Evolutionary conservation across 2,888 invertebrate species (phyloP).

Genomic region (Alloplasta piceator): DNA sequence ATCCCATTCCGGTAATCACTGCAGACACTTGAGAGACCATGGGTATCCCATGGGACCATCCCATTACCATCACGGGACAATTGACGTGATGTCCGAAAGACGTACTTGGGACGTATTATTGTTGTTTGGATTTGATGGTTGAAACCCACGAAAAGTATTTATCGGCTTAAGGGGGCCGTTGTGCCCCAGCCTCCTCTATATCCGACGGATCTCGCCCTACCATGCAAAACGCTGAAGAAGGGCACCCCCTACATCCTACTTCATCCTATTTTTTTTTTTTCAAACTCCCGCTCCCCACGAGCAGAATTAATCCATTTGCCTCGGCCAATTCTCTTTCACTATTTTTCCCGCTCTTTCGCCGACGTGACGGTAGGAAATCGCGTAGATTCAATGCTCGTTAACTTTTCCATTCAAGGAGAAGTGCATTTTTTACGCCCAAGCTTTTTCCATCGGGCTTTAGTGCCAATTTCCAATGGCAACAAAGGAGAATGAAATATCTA

Average conservation of each 20-base stretch:
- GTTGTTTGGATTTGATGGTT: too few relatives aligned
- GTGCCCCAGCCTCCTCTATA: too few relatives aligned
- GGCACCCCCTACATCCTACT: background rate
- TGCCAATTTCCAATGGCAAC: background rate
- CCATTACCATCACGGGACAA: too few relatives aligned
- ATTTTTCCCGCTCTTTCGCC: background rate
- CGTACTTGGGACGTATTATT: too few relatives aligned
- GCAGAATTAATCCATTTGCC: slow-evolving; percentile 35
- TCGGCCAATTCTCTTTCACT: background rate
- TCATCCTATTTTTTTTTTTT: slow-evolving; percentile 26
- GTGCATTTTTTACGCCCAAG: background rate
- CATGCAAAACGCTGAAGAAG: too few relatives aligned
- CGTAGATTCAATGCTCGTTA: slow-evolving; percentile 11
- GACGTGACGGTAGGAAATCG: slow-evolving; percentile 24
- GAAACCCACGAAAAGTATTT: too few relatives aligned
- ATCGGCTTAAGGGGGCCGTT: too few relatives aligned
- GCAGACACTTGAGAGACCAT: too few relatives aligned
- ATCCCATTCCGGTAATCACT: too few relatives aligned
- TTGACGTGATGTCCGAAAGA: too few relatives aligned
- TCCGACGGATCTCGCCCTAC: too few relatives aligned
- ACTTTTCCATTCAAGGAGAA: slow-evolving; percentile 3
- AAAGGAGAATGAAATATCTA: background rate
- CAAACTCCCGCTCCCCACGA: background rate
- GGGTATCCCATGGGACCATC: too few relatives aligned
- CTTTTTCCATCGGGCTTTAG: background rate